A percentile compares a stretch with the other conserved stretches of the same genome.
phyloP scores from a whole-genome alignment of 2,888 invertebrate genomes.

The Ceramica pisi region DNA sequence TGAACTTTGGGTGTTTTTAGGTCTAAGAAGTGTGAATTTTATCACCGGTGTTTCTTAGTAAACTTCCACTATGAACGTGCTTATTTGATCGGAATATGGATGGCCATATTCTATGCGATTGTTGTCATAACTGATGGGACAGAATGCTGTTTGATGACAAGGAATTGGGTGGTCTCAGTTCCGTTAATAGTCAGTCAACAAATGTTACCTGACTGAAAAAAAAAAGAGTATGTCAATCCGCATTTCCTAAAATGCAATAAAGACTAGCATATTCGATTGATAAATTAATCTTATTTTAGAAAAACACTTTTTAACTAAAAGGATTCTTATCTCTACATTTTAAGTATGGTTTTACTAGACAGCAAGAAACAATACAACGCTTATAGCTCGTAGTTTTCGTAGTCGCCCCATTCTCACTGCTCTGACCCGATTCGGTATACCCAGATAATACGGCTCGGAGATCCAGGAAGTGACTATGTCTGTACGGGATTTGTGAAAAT shows the following conservation, averaged over 20 bases:
- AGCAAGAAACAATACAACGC: neutral
- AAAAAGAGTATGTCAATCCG: neutral
- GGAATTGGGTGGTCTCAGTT: conserved; percentile 42
- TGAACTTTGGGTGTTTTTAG: conserved; percentile 64
- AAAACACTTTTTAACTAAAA: neutral
- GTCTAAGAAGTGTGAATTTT: conserved; percentile 45
- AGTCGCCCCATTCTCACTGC: conserved; percentile 69
- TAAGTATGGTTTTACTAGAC: neutral
- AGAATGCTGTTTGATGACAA: conserved; percentile 11
- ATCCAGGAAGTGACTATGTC: conserved; percentile 78
- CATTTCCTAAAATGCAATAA: neutral
- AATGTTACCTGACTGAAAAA: neutral
- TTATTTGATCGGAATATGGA: conserved; percentile 16
- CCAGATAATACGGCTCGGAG: conserved; percentile 81
- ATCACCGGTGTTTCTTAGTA: conserved; percentile 49
- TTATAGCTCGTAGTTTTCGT: conserved; percentile 68
- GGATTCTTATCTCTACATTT: neutral
- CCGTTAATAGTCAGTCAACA: neutral
- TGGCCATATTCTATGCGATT: conserved; percentile 30
- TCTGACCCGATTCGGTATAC: conserved; percentile 83
- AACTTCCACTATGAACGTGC: conserved; percentile 35
- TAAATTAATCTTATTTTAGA: neutral
- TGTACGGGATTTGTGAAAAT: conserved; percentile 75
- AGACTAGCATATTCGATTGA: neutral
- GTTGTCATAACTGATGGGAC: conserved; percentile 39